Evolutionary conservation across 2,888 invertebrate genomes (phyloP), one percentile per base, ranked within the genome.

Genomic region (Idaea biselata): DNA sequence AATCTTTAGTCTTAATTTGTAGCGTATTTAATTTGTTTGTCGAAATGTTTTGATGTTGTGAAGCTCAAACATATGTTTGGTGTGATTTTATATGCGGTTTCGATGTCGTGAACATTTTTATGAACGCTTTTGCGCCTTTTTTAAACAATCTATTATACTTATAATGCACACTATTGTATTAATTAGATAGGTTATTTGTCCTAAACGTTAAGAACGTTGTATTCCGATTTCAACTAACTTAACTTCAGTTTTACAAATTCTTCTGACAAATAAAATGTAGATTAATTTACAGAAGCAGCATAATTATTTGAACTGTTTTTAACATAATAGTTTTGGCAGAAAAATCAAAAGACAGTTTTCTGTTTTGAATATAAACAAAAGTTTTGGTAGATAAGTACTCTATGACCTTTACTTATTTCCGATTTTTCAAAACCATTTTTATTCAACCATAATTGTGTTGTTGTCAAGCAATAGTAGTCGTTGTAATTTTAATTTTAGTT

Each of bases 81-180:
- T 84, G 84, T 88, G 82, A 81, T 83, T 82, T 82, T 86, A 83
- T 82, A 79, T 73, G 81, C 80, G 74, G 78, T 87, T 90, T 91
- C 86, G 84, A 77, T 91, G 90, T 91, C 85, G 88, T 89, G 83
- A 72, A 80, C 70, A 79, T 78, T 87, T 88, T 88, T 89, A 82
- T 84, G 79, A 88, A 88, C 87, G 91, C 91, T 89, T 91, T 91
- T 91, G 90, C 91, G 90, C 87, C 18, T 84, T 87, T 89, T 83
- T 87, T 74, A 72, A 81, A 77, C 61, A 64, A 68, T 68, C 67
- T 72, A 69, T 58, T 80, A 76, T 75, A 80, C 77, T 76, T 71
- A 67, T 76, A 75, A 71, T 66, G 76, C 79, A 77, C 78, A 53
- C 67, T 62, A 62, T 70, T 73, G 68, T 77, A 72, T 72, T 63